Conservation (phyloP, 2,888 invertebrate genomes). For the Cheilosia vernalis region DNA sequence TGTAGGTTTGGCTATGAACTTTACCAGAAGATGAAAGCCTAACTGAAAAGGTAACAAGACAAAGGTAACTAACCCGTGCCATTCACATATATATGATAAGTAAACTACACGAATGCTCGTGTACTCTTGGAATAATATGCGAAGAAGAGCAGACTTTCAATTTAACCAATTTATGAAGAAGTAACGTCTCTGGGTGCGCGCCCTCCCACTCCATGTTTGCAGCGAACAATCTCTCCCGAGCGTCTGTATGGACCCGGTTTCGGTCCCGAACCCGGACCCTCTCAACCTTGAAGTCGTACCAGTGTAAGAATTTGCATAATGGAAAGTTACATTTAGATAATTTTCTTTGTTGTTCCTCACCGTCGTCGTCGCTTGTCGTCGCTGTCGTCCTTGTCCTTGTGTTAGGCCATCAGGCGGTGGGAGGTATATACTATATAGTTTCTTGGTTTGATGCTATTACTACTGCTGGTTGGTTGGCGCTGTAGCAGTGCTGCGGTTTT, state of each 20-base stretch:
- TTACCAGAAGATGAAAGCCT: constrained; percentile 66
- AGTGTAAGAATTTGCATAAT: constrained; percentile 73
- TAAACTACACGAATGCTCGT: constrained; percentile 62
- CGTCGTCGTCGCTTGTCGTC: constrained; percentile 7
- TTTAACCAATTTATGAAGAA: constrained; percentile 72
- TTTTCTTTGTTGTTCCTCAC: constrained; percentile 73
- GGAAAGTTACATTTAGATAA: constrained; percentile 75
- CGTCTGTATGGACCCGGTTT: constrained; percentile 26
- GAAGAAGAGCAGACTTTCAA: constrained; percentile 67
- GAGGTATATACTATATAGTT: constrained; percentile 32
- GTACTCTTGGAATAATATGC: constrained; percentile 37
- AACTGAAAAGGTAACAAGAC: constrained; percentile 55
- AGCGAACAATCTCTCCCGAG: background rate
- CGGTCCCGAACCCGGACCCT: background rate
- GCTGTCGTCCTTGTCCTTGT: constrained; percentile 12
- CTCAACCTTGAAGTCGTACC: constrained; percentile 71
- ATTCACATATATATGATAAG: constrained; percentile 40
- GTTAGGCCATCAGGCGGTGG: background rate
- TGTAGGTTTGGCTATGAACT: constrained; percentile 29
- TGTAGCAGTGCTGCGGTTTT: constrained; percentile 67
- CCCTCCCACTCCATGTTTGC: background rate
- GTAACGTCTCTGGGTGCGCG: constrained; percentile 33
- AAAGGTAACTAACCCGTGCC: constrained; percentile 71
- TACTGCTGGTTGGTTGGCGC: constrained; percentile 52
- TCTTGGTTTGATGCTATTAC: constrained; percentile 70